Evolutionary conservation across 2,113 vertebrate genomes (phyloP).

Genomic region (Fulica atra): DNA sequence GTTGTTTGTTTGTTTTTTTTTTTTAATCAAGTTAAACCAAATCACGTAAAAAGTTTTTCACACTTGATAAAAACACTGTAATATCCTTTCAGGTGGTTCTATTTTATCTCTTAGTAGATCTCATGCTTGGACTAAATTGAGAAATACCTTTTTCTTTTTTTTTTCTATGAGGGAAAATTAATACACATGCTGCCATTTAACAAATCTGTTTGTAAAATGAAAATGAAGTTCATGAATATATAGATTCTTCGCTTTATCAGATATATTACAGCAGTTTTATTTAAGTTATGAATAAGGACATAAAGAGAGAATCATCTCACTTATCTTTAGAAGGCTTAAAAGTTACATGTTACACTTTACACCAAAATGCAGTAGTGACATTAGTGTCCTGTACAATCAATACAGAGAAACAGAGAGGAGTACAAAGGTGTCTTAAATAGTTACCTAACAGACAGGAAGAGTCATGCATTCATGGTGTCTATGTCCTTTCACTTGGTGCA

Average conservation of each 20-base stretch:
- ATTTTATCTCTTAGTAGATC: background rate
- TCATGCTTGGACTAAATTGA: background rate
- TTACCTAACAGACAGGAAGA: background rate
- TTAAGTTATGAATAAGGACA: background rate
- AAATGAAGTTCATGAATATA: background rate
- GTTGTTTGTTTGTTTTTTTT: background rate
- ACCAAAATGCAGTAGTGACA: background rate
- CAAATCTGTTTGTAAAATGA: background rate
- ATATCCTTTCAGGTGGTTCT: background rate
- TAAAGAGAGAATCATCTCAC: background rate
- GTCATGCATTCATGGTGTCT: background rate
- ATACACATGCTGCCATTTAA: background rate
- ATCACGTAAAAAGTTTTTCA: background rate
- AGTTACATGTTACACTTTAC: background rate
- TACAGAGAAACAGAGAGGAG: background rate
- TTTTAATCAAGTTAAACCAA: background rate
- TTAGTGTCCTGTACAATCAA: background rate
- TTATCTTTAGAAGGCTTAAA: background rate
- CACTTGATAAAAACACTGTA: background rate
- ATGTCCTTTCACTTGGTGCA: background rate
- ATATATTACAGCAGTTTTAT: background rate
- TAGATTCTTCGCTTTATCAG: background rate
- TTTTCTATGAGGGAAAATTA: background rate
- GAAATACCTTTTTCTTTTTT: background rate
- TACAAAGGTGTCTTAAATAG: background rate